Evolutionary conservation across 2,888 invertebrate genomes (phyloP), one percentile per base, ranked within the genome.

Genomic region (Apotomis betuletana): DNA sequence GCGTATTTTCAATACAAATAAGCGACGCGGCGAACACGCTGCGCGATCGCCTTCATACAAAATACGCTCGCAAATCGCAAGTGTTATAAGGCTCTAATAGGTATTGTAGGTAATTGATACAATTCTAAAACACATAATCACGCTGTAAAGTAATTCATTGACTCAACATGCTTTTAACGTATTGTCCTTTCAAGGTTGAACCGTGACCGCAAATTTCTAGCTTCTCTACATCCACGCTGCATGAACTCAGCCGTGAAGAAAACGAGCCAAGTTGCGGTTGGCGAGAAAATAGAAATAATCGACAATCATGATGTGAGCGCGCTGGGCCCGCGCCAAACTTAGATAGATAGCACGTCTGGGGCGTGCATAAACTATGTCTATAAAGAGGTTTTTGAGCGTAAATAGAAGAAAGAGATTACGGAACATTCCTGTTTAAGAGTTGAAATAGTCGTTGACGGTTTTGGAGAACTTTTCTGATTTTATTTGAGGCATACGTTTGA

Each of bases 271-370:
- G 70, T 61, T 6, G 38, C 61, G 63, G 64, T 49, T 59, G 70
- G 52, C 54, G 54, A 60, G 60, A 55, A 55, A 67, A 67, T 57
- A 71, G 55, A 67, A 67, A 71, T 67, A 71, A 71, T 67, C 67
- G 70, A 67, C 60, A 5, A 67, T 61, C 67, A 60, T 49, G 65
- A 65, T 59, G 61, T 58, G 69, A 59, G 49, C 67, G 62, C 61
- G 73, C 74, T 78, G 78, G 80, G 71, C 67, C 74, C 49, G 74
- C 69, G 78, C 78, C 78, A 79, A 75, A 54, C 74, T 70, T 60
- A 72, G 78, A 78, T 79, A 77, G 75, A 78, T 74, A 73, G 77
- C 61, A 27, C 27, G 64, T 5, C 41, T 10, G 49, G 6, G 5
- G 54, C 10, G 41, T 4, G 64, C 64, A 64, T 54, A 64, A 54